These are phyloP conservation scores for Aix galericulata DNA, from an alignment of 2,113 vertebrate genomes.

Conservation along the genomic window DNA sequence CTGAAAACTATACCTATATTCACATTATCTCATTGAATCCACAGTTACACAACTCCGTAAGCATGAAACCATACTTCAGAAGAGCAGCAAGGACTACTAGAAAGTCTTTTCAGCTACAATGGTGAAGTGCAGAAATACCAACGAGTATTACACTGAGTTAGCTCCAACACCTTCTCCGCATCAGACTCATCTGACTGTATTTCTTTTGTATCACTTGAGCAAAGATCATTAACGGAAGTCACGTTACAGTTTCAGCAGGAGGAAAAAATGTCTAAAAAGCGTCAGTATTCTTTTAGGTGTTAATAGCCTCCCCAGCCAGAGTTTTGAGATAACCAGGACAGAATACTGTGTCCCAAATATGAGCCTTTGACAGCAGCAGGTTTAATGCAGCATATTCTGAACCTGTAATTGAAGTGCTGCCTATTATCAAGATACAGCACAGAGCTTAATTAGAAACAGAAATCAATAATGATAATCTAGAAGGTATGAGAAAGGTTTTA, in stretches of 20 bases:
- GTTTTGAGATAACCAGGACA: not conserved
- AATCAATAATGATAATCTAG: slow-evolving; percentile 24
- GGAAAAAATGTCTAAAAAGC: not conserved
- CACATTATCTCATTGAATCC: not conserved
- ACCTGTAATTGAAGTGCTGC: not conserved
- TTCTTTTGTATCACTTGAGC: not conserved
- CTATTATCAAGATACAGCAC: slow-evolving; percentile 7
- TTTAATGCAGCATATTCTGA: not conserved
- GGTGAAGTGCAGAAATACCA: not conserved
- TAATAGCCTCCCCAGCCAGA: not conserved
- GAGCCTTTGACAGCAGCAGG: not conserved
- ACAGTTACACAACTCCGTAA: not conserved
- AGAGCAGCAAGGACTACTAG: not conserved
- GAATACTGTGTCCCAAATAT: not conserved
- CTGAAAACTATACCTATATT: not conserved
- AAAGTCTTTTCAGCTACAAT: not conserved
- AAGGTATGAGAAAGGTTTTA: slow-evolving; percentile 9
- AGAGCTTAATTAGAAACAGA: slow-evolving; percentile 34
- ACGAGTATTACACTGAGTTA: not conserved
- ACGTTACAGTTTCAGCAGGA: not conserved
- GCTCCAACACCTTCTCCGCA: not conserved
- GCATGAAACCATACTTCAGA: not conserved
- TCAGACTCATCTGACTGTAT: not conserved
- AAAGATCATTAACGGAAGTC: not conserved
- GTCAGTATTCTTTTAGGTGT: not conserved